Evolutionary conservation across 1,140 invertebrate genomes (phyloP), one percentile per base, ranked within the genome.

Genomic region (Probaryconus sp.): DNA sequence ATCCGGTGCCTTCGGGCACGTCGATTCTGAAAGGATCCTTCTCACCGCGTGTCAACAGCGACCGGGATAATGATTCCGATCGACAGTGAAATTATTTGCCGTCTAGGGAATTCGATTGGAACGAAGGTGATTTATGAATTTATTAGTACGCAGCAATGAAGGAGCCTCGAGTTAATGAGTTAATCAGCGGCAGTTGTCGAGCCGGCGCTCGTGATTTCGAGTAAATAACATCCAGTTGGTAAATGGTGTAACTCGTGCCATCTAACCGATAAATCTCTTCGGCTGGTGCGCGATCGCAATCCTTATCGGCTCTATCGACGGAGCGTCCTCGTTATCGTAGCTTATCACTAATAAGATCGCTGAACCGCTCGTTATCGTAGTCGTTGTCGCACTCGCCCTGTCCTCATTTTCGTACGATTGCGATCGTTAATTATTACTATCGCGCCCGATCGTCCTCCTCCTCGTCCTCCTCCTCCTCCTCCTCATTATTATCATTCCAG

Each of bases 341-440:
- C 78, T 83, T 83, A 85, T 85, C 83, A 79, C 79, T 83, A 84
- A 83, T 82, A 86, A 86, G 83, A 86, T 85, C 82, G 79, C 79
- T 81, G 78, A 81, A 82, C 79, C 79, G 83, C 85, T 87, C 81
- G 85, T 85, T 85, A 86, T 85, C 84, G 80, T 78, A 76, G 75
- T 82, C 80, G 79, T 80, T 79, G 79, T 81, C 83, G 81, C 77
- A 77, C 76, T 79, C 79, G 71, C 71, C 75, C 77, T 77, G 79
- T 83, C 79, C 82, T 81, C 83, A 79, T 86, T 86, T 86, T 86
- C 85, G 80, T 84, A 79, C 80, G 81, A 84, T 84, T 83, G 80
- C 79, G 75, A 84, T 86, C 85, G 80, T 87, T 87, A 86, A 86
- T 87, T 87, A 86, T 84, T 77, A 80, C 81, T 85, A 83, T 86